Conservation (phyloP, 2,113 vertebrate species). For the Austrofundulus limnaeus region DNA sequence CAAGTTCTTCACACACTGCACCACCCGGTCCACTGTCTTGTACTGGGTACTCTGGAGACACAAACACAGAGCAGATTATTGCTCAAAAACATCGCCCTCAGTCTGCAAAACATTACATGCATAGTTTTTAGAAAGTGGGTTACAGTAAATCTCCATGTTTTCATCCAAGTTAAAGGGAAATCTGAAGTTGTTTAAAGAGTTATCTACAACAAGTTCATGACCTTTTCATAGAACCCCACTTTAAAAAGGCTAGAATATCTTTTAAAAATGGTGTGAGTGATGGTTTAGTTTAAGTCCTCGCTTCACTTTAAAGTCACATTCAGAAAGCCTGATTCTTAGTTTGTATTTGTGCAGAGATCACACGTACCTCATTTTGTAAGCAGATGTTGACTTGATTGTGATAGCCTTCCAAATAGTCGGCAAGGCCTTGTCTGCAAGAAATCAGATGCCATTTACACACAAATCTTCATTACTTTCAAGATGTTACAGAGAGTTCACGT, state of each 20-base stretch:
- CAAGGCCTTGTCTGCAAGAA: constrained; percentile 84
- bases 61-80: not conserved
- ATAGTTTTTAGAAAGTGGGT: not conserved
- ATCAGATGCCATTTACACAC: not conserved
- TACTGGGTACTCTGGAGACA: constrained; percentile 81
- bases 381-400: constrained; percentile 86
- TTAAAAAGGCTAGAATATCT: no score
- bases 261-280: no score
- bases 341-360: not conserved
- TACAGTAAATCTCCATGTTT: no score
- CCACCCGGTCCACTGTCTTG: constrained; percentile 87
- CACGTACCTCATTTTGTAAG: constrained; percentile 86
- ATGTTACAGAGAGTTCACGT: not conserved
- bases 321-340: no score
- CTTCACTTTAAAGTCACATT: no score
- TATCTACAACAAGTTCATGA: no score
- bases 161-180: no score
- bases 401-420: constrained; percentile 87
- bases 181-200: no score
- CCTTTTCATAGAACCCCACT: no score
- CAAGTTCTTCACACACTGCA: constrained; percentile 90
- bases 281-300: no score
- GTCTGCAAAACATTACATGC: not conserved
- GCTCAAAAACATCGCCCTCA: not conserved
- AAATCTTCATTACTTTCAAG: not conserved